These are phyloP conservation scores for Erpornis zantholeuca DNA, from an alignment of 2,113 vertebrate species.

Conservation along the genomic window DNA sequence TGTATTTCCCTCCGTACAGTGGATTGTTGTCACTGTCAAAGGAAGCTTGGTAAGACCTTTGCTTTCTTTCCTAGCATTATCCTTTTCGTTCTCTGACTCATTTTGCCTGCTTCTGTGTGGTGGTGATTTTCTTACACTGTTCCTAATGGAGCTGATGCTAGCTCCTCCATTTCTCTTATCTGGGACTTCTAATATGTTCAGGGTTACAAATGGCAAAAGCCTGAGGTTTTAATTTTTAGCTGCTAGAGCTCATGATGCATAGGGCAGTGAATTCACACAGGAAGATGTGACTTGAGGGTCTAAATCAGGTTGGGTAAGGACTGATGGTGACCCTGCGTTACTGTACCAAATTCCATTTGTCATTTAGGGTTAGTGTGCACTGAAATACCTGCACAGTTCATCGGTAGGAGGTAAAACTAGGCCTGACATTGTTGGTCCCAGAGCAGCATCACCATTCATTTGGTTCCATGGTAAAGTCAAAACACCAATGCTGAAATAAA, in stretches of 20 bases:
- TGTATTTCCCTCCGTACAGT: neutral
- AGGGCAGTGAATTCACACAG: neutral
- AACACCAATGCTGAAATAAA: neutral
- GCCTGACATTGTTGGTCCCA: rapidly evolving
- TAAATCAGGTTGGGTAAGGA: neutral
- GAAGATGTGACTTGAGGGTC: neutral
- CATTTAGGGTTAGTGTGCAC: neutral
- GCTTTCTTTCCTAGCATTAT: neutral
- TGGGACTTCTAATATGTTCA: neutral
- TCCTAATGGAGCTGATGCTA: neutral
- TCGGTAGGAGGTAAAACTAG: rapidly evolving
- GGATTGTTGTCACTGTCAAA: neutral
- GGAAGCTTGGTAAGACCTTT: neutral
- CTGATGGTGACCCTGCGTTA: neutral
- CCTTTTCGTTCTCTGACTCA: neutral
- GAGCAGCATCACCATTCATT: neutral
- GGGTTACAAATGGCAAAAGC: neutral
- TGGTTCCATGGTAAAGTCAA: neutral
- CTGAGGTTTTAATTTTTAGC: neutral
- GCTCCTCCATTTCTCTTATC: neutral
- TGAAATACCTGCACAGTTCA: rapidly evolving
- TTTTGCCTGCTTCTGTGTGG: neutral
- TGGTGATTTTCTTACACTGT: neutral
- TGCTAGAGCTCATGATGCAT: neutral
- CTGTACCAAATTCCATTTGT: neutral